These are phyloP conservation scores for Eutolmus rufibarbis DNA, from an alignment of 2,888 invertebrate genomes.

Conservation along the genomic window DNA sequence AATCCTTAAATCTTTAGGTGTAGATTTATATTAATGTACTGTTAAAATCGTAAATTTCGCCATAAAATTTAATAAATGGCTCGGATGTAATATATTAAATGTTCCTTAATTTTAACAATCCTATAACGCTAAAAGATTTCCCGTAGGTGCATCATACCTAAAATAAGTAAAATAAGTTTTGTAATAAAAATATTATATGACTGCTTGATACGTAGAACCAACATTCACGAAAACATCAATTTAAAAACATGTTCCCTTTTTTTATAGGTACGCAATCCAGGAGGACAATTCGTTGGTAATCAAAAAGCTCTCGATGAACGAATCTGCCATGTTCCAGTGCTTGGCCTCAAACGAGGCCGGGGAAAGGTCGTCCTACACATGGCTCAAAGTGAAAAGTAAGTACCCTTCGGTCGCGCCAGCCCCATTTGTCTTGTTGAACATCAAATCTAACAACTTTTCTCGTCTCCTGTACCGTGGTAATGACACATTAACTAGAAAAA, in stretches of 20 bases:
- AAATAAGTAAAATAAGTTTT: too few species aligned
- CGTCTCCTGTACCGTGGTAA: conserved; percentile 9
- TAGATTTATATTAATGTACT: too few species aligned
- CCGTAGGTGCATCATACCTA: too few species aligned
- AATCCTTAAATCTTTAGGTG: too few species aligned
- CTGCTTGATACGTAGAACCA: too few species aligned
- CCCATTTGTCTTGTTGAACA: conserved; percentile 13
- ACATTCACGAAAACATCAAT: not conserved
- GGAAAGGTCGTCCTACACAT: conserved; percentile 86
- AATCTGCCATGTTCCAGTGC: conserved; percentile 96
- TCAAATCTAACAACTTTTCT: conserved; percentile 27
- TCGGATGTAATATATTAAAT: too few species aligned
- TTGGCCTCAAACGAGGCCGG: conserved; percentile 90
- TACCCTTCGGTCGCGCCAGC: conserved; percentile 52
- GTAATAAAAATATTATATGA: too few species aligned
- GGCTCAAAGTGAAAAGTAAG: conserved; percentile 96
- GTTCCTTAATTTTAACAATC: too few species aligned
- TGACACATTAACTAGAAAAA: conserved; percentile 39
- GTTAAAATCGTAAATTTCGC: too few species aligned
- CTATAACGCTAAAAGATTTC: too few species aligned
- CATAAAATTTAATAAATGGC: too few species aligned
- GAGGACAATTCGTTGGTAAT: conserved; percentile 85
- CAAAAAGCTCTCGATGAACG: conserved; percentile 78
- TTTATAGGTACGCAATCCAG: conserved; percentile 73
- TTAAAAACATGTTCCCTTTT: not conserved